Evolutionary conservation across 2,797 vertebrate genomes (phyloP).

Genomic region (Schizopygopsis pylzovi): DNA sequence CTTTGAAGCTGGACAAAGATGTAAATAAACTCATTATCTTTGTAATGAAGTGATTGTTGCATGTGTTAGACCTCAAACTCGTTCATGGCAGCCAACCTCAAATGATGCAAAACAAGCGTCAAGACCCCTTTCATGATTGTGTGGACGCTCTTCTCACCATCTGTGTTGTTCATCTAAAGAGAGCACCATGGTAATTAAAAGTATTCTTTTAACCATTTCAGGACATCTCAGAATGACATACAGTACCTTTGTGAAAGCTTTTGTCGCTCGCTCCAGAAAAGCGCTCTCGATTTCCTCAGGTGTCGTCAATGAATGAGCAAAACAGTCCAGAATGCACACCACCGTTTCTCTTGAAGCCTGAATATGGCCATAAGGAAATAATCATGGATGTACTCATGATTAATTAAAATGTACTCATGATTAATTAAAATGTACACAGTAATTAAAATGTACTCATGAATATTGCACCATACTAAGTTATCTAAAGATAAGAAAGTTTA

Average conservation of each 20-base stretch:
- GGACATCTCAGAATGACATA: conserved; percentile 55
- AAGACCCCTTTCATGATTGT: conserved; percentile 81
- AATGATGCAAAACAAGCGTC: conserved; percentile 79
- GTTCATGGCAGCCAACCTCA: conserved; percentile 71
- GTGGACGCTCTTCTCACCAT: conserved; percentile 78
- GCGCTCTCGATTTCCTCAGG: conserved; percentile 86
- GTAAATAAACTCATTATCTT: background rate
- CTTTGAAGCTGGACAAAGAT: background rate
- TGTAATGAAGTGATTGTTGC: background rate
- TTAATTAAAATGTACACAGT: background rate
- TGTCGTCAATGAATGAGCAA: conserved; percentile 81
- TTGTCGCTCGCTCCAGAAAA: conserved; percentile 84
- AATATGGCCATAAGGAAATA: conserved; percentile 28
- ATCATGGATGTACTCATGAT: too few relatives aligned
- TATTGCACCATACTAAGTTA: background rate
- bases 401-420: background rate
- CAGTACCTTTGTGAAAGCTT: conserved; percentile 90
- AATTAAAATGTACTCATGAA: background rate
- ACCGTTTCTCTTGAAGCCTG: conserved; percentile 88
- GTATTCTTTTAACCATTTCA: too few relatives aligned
- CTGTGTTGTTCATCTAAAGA: conserved; percentile 79
- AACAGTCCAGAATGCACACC: conserved; percentile 86
- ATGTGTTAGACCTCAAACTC: conserved; percentile 32
- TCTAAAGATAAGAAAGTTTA: background rate
- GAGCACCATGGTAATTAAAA: background rate